A percentile compares a stretch with the other conserved stretches of the same genome.
phyloP scores from a whole-genome alignment of 2,888 invertebrate genomes.

The Monoplex corrugatus region DNA sequence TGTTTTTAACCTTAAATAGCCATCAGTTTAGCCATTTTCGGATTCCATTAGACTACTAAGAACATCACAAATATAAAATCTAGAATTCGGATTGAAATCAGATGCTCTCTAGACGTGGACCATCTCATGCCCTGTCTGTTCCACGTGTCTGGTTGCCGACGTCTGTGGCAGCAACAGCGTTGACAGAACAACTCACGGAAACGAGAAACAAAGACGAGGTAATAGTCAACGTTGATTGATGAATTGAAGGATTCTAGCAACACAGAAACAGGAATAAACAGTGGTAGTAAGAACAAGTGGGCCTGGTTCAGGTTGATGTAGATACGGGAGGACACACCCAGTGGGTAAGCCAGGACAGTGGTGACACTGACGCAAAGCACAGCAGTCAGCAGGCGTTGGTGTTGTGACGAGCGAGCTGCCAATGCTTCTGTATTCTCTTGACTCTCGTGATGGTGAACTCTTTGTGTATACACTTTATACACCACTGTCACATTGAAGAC shows the following conservation, averaged over 20 bases:
- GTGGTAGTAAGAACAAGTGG: background rate
- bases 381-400: background rate
- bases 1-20: no score
- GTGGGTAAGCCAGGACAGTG: constrained; percentile 6
- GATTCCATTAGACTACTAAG: no score
- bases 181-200: background rate
- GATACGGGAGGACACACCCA: background rate
- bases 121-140: background rate
- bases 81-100: no score
- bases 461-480: background rate
- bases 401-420: background rate
- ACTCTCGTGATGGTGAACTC: background rate
- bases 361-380: constrained; percentile 5
- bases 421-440: background rate
- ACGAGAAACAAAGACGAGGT: background rate
- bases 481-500: constrained; percentile 16
- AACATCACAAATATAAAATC: no score
- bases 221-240: background rate
- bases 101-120: no score
- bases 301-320: background rate
- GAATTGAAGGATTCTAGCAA: background rate
- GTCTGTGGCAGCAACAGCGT: background rate
- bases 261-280: background rate
- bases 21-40: no score
- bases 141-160: background rate